Percentiles rank a stretch among this genome's conserved stretches.
phyloP scores from a whole-genome alignment of 2,888 invertebrate genomes.

The Agelastica alni region DNA sequence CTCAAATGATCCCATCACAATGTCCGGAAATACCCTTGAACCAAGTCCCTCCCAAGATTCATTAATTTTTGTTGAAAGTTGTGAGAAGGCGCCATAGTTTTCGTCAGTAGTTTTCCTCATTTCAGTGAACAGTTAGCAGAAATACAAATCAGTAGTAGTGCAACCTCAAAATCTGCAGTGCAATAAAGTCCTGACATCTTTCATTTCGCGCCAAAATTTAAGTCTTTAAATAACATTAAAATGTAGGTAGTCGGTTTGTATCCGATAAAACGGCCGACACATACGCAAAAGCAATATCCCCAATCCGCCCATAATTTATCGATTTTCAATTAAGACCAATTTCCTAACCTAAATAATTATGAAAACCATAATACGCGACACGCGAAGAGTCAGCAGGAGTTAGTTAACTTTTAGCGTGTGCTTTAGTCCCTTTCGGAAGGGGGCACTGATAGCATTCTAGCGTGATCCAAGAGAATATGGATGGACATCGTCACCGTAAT shows the following conservation, averaged over 20 bases:
- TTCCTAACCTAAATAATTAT: slow-evolving; percentile 11
- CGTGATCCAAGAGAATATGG: slow-evolving; percentile 25
- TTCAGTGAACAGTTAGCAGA: too few species aligned
- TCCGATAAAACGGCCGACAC: too few species aligned
- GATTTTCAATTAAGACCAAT: slow-evolving; percentile 17
- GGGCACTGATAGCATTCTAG: slow-evolving; percentile 37
- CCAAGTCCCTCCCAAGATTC: too few species aligned
- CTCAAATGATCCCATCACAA: too few species aligned
- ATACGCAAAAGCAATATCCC: not conserved
- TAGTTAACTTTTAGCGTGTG: slow-evolving; percentile 36
- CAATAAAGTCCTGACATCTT: not conserved
- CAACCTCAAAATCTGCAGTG: too few species aligned
- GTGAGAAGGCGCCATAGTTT: too few species aligned
- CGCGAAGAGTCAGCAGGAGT: slow-evolving; percentile 28
- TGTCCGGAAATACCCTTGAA: too few species aligned
- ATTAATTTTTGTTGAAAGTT: too few species aligned
- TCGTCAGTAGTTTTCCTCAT: too few species aligned
- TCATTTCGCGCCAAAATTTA: not conserved
- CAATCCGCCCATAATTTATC: slow-evolving; percentile 1
- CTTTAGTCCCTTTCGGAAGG: slow-evolving; percentile 24
- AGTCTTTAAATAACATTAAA: too few species aligned
- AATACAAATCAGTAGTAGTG: too few species aligned
- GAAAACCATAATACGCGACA: slow-evolving; percentile 10
- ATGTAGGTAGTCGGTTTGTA: too few species aligned
- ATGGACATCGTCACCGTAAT: slow-evolving; percentile 30